Evolutionary conservation across 2,888 invertebrate genomes (phyloP).

Genomic region (Galerucella calmariensis): DNA sequence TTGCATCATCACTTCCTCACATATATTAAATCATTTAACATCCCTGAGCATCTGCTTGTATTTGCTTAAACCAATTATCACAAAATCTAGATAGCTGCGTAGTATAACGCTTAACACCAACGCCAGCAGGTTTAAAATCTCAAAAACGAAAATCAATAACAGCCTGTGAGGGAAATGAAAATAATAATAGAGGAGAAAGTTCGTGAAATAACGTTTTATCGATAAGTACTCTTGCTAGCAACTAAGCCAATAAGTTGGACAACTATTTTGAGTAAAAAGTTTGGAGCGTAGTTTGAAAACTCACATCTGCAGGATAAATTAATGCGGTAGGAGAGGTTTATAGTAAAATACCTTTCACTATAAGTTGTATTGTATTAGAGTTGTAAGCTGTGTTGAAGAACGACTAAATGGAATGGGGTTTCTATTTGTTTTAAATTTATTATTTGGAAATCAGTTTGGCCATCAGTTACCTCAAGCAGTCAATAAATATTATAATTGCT

Average conservation of each 20-base stretch:
- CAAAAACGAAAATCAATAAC: constrained; percentile 7
- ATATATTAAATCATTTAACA: too few species aligned
- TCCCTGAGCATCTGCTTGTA: too few species aligned
- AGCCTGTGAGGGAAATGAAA: constrained; percentile 17
- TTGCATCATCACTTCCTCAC: too few species aligned
- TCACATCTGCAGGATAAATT: not conserved
- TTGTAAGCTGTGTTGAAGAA: too few species aligned
- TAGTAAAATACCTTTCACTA: not conserved
- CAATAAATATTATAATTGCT: too few species aligned
- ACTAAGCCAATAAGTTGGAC: constrained; percentile 11
- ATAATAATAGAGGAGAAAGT: constrained; percentile 13
- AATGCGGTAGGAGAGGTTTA: not conserved
- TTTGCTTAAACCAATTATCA: too few species aligned
- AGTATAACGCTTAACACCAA: not conserved
- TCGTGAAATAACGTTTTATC: constrained; percentile 1
- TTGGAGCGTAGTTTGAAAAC: not conserved
- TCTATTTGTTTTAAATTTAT: too few species aligned
- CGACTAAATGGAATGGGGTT: too few species aligned
- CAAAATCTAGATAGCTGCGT: not conserved
- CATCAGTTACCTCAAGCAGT: too few species aligned
- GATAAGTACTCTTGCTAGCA: constrained; percentile 7
- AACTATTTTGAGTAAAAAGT: constrained; percentile 11
- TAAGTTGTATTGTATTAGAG: not conserved
- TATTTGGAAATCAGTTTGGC: too few species aligned
- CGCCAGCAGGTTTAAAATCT: constrained; percentile 12